Base-by-base conservation (phyloP, 64 coral and sea anemone species). In the Porites australiensis region DNA sequence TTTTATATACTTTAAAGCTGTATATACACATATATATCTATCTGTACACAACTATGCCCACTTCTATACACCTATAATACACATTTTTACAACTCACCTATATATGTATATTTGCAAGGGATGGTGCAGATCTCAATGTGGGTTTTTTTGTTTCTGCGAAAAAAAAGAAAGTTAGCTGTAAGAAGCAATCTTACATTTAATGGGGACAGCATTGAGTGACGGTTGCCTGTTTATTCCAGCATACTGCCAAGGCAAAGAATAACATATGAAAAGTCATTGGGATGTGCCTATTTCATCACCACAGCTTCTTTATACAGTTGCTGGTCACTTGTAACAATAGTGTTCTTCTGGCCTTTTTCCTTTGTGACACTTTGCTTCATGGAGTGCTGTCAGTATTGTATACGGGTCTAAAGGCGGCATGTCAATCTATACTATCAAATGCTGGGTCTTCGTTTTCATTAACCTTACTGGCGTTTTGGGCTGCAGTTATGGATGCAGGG, bases 301-400 rank as follows among this genome's bases (percentile, higher is more conserved):
- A 95, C 93, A 18, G 93, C 88, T 51, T 83, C 66, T 86, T 89
- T 94, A 74, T 94, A 94, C 48, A 94, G 69, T 69, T 89, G 92
- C 23, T 94, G 93, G 66, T 94, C 93, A 44, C 78, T 86, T 52
- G 93, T 94, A 64, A 90, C 72, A 46, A 95, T 74, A 12, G 54
- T 47, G 3, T 94, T 94, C 43, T 71, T 86, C 88, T 95, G 87
- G 20, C 88, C 88, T 48, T 81, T 37, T 95, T 95, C 93, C 12
- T 86, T 90, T 2, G 79, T 91, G 44, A 90, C 79, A 16, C 22
- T 77, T 82, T 27, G 43, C 59, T 46, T 80, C 65, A 23, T 73
- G 16, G 61, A 83, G 53, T 47, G 92, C 92, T 54, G 92, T 94
- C 92, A 88, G 78, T 46, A 94, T 94, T n/a, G 85, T 94, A 82